Percentiles rank a stretch among this genome's conserved stretches.
Conservation (phyloP, 1,140 invertebrate genomes). For the Drosophila kikkawai region DNA sequence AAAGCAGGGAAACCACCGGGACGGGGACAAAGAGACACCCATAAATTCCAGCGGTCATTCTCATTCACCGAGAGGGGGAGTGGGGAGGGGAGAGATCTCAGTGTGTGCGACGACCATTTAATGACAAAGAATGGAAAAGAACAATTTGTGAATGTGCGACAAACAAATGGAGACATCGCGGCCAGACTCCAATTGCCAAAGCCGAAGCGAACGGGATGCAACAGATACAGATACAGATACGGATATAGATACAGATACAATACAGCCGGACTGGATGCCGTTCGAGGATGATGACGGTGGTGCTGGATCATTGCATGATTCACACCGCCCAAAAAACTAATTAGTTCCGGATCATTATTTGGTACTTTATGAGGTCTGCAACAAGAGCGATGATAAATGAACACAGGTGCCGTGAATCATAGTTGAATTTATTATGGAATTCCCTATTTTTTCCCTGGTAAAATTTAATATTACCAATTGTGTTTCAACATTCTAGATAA, state of each 20-base stretch:
- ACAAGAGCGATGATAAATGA: not conserved
- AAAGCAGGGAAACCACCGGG: conserved; percentile 8
- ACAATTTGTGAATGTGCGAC: conserved; percentile 82
- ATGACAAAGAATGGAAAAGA: conserved; percentile 79
- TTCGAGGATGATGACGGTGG: not conserved
- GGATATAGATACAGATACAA: conserved; percentile 9
- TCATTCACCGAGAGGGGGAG: conserved; percentile 24
- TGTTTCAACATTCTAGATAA: not conserved
- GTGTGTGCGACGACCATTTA: conserved; percentile 59
- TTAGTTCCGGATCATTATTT: conserved; percentile 18
- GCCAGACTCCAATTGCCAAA: conserved; percentile 77
- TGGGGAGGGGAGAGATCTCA: not conserved
- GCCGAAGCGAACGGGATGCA: conserved; percentile 28
- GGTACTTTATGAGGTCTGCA: conserved; percentile 4
- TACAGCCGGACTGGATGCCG: not conserved
- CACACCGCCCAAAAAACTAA: conserved; percentile 11
- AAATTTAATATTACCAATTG: not conserved
- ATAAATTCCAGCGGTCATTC: conserved; percentile 80
- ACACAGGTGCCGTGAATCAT: not conserved
- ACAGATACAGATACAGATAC: conserved; percentile 10
- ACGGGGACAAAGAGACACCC: conserved; percentile 57
- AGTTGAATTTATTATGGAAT: not conserved
- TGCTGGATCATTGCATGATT: conserved; percentile 7
- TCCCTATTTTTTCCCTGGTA: not conserved
- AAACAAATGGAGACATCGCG: conserved; percentile 81